These are phyloP conservation scores for Taenioides sp. DNA, from an alignment of 2,797 vertebrate genomes.

Conservation along the genomic window DNA sequence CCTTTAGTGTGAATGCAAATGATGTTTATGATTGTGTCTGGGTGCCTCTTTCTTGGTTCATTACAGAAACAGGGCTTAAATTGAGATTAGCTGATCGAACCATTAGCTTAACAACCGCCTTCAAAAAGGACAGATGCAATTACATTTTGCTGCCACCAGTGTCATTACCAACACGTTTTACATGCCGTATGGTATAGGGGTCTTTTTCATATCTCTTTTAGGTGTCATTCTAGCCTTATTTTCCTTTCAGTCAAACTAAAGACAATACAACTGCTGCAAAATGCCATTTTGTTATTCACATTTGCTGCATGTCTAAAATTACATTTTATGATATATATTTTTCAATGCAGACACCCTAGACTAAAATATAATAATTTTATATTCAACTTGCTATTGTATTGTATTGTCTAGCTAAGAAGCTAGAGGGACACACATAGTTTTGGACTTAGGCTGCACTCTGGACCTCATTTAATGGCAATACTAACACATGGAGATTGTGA, in stretches of 20 bases:
- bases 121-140: slow-evolving; percentile 10
- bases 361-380: not conserved
- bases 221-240: not conserved
- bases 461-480: not conserved
- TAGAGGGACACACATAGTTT: not conserved
- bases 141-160: slow-evolving; percentile 8
- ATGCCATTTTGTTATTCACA: not conserved
- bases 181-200: not conserved
- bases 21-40: slow-evolving; percentile 16
- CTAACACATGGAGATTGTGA: not conserved
- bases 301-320: not conserved
- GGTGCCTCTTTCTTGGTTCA: slow-evolving; percentile 14
- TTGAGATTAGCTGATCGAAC: slow-evolving; percentile 19
- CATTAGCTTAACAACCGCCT: slow-evolving; percentile 18
- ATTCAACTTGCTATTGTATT: no score
- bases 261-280: not conserved
- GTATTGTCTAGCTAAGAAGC: not conserved
- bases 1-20: slow-evolving; percentile 9
- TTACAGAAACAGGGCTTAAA: slow-evolving; percentile 13
- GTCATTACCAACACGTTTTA: slow-evolving; percentile 7
- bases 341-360: not conserved
- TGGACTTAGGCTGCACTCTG: not conserved
- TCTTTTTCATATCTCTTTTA: slow-evolving; percentile 2
- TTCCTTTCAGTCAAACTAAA: slow-evolving; percentile 3
- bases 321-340: not conserved